phyloP scores from a whole-genome alignment of 2,113 vertebrate genomes.

The Crocuta crocuta region DNA sequence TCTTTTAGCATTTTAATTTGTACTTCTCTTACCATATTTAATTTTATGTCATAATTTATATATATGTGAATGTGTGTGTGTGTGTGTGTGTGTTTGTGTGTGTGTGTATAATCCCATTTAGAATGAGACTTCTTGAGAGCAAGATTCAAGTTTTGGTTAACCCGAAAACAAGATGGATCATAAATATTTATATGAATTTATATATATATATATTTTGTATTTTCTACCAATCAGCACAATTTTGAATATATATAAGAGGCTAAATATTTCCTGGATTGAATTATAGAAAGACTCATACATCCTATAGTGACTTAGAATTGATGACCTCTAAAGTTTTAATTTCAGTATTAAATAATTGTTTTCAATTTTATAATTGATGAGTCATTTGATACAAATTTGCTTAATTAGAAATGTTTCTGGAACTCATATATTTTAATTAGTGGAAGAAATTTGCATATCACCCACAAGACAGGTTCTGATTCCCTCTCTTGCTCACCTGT shows the following conservation, averaged over 20 bases:
- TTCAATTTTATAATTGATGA: background rate
- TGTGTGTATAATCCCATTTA: background rate
- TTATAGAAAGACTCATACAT: background rate
- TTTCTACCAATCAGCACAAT: background rate
- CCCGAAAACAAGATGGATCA: background rate
- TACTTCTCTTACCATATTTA: background rate
- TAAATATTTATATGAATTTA: background rate
- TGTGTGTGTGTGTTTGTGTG: background rate
- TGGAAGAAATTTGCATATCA: background rate
- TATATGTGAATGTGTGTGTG: background rate
- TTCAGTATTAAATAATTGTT: background rate
- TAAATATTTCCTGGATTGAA: background rate
- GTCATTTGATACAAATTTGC: background rate
- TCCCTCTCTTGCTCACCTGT: background rate
- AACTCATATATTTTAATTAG: background rate
- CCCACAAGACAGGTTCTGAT: background rate
- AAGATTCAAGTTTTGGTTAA: background rate
- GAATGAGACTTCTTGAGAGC: background rate
- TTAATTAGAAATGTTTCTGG: conserved; percentile 13
- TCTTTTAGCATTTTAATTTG: background rate
- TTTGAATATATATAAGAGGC: background rate
- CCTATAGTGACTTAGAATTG: background rate
- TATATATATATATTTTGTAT: background rate
- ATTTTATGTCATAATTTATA: background rate
- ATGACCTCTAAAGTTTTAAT: background rate